These are phyloP conservation scores for Synanthedon formicaeformis DNA, from an alignment of 2,888 invertebrate species.

Conservation along the genomic window DNA sequence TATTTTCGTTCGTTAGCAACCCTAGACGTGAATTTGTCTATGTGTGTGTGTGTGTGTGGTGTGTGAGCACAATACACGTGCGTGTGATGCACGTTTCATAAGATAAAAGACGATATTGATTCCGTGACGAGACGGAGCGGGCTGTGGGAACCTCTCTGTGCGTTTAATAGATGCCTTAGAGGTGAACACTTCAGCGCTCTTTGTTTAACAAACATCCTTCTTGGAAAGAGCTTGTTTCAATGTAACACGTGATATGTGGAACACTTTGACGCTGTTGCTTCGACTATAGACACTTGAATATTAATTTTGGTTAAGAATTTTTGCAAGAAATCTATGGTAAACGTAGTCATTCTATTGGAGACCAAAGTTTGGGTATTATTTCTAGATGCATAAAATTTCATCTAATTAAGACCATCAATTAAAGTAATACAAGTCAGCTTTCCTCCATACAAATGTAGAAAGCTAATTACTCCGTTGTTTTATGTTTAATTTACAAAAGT, in stretches of 20 bases:
- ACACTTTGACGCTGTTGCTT: not conserved
- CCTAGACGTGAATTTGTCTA: slow-evolving; percentile 4
- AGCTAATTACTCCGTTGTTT: too few species aligned
- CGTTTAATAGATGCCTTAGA: slow-evolving; percentile 59
- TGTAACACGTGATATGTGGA: not conserved
- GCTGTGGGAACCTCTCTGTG: slow-evolving; percentile 66
- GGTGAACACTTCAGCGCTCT: slow-evolving; percentile 34
- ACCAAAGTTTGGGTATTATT: too few species aligned
- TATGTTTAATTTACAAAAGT: too few species aligned
- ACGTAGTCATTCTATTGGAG: too few species aligned
- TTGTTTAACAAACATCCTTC: slow-evolving; percentile 31
- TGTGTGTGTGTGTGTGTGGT: not conserved
- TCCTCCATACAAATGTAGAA: too few species aligned
- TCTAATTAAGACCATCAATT: too few species aligned
- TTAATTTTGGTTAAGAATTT: too few species aligned
- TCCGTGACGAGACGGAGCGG: slow-evolving; percentile 62
- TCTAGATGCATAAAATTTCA: too few species aligned
- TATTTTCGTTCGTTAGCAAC: slow-evolving; percentile 21
- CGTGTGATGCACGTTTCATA: slow-evolving; percentile 59
- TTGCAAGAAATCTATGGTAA: too few species aligned
- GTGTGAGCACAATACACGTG: slow-evolving; percentile 20
- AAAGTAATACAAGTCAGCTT: too few species aligned
- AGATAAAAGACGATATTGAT: slow-evolving; percentile 70
- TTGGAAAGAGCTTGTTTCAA: slow-evolving; percentile 18
- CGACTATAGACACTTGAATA: too few species aligned